Evolutionary conservation across 2,113 vertebrate genomes (phyloP).

Genomic region (Hucho hucho): DNA sequence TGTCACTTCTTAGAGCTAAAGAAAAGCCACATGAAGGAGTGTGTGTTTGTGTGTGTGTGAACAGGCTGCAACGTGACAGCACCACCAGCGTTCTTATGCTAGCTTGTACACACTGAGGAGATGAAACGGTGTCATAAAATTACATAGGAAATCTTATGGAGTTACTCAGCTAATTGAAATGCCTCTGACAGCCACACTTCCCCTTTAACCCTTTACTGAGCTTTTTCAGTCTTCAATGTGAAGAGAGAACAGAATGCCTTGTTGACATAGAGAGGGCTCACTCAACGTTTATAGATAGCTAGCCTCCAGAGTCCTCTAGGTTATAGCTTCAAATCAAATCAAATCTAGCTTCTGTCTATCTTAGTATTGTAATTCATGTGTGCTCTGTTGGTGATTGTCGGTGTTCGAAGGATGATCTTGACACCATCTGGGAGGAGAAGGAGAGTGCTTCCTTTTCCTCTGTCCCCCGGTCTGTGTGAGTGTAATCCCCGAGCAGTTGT

Average conservation of each 20-base stretch:
- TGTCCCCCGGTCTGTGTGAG: constrained; percentile 42
- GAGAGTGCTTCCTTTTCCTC: constrained; percentile 20
- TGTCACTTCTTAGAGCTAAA: constrained; percentile 20
- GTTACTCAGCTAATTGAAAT: constrained; percentile 58
- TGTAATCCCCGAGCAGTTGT: constrained; percentile 62
- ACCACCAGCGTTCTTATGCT: constrained; percentile 23
- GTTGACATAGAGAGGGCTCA: background rate
- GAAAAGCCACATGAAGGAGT: constrained; percentile 3
- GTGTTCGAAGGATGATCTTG: constrained; percentile 49
- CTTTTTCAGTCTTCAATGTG: background rate
- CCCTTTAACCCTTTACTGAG: constrained; percentile 31
- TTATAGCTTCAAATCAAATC: too few relatives aligned
- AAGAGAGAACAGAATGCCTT: background rate
- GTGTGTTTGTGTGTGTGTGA: constrained; percentile 8
- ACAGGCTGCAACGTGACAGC: constrained; percentile 48
- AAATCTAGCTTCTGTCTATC: background rate
- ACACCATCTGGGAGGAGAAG: constrained; percentile 20
- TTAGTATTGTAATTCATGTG: background rate
- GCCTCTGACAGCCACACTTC: constrained; percentile 32
- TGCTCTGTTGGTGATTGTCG: constrained; percentile 21
- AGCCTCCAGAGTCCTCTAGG: too few relatives aligned
- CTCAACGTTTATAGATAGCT: too few relatives aligned
- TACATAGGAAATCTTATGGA: constrained; percentile 57
- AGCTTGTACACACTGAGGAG: constrained; percentile 46
- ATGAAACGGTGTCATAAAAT: constrained; percentile 65